These are phyloP conservation scores for Ivindomyrus marchei DNA, from an alignment of 2,113 vertebrate species.

Conservation along the genomic window DNA sequence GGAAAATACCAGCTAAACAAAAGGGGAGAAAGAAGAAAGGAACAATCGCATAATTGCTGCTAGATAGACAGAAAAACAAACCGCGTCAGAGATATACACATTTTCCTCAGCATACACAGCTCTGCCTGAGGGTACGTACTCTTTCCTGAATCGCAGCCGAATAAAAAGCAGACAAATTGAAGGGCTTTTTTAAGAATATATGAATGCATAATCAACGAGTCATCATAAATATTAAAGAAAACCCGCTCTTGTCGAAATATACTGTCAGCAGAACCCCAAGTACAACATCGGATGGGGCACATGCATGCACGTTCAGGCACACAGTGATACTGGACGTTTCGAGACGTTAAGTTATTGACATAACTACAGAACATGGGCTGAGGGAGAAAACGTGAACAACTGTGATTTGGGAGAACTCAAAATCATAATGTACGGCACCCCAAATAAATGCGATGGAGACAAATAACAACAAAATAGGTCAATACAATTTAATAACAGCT, in stretches of 20 bases:
- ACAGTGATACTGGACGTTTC: neutral
- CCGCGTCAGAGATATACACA: too few relatives aligned
- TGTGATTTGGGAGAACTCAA: neutral
- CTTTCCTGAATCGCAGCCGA: neutral
- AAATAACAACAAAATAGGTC: neutral
- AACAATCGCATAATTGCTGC: neutral
- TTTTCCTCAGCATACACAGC: neutral
- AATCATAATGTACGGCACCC: neutral
- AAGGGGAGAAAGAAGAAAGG: neutral
- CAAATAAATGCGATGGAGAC: neutral
- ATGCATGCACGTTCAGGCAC: neutral
- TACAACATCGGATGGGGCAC: neutral
- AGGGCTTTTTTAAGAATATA: neutral
- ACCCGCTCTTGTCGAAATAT: neutral
- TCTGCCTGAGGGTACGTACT: neutral
- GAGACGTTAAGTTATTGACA: neutral
- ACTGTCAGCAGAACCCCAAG: neutral
- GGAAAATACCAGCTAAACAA: neutral
- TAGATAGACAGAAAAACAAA: neutral
- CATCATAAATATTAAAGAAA: slow-evolving; percentile 1
- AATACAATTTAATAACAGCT: neutral
- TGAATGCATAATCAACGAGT: slow-evolving; percentile 10
- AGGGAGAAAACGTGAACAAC: neutral
- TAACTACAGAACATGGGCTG: neutral
- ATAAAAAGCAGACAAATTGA: neutral